Conservation (phyloP, 2,888 invertebrate species). For the Chalcosyrphus nemorum region DNA sequence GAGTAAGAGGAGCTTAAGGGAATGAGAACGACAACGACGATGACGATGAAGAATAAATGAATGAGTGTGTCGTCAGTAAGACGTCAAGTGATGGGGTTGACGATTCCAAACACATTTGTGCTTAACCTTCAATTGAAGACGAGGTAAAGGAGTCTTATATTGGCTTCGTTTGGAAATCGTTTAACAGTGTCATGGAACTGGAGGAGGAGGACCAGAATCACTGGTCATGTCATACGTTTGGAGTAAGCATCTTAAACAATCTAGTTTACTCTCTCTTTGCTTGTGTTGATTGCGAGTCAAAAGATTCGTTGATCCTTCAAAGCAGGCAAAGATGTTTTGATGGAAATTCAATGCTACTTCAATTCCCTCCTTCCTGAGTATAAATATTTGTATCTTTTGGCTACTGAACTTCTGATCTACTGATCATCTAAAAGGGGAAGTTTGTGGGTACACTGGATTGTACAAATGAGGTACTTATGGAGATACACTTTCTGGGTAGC, state of each 20-base stretch:
- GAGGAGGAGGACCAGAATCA: neutral
- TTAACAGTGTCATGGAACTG: neutral
- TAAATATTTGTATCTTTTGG: no score
- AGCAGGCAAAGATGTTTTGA: no score
- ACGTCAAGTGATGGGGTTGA: neutral
- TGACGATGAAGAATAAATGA: constrained; percentile 23
- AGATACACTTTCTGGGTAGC: no score
- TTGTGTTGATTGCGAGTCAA: no score
- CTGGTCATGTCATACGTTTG: no score
- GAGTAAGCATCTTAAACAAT: no score
- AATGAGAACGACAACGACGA: neutral
- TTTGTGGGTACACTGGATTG: neutral
- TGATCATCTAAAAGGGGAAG: neutral
- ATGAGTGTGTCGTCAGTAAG: constrained; percentile 9
- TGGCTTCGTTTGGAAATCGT: neutral
- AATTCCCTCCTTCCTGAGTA: no score
- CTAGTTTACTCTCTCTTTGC: no score
- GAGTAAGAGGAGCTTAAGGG: neutral
- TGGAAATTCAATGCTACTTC: no score
- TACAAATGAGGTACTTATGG: no score
- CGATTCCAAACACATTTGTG: neutral
- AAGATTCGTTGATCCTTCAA: no score
- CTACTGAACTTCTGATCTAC: no score
- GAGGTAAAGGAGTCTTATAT: neutral
- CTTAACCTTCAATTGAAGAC: constrained; percentile 12